A percentile compares a stretch with the other conserved stretches of the same genome.
Conservation (phyloP, 2,113 vertebrate species). For the Phocoena phocoena region DNA sequence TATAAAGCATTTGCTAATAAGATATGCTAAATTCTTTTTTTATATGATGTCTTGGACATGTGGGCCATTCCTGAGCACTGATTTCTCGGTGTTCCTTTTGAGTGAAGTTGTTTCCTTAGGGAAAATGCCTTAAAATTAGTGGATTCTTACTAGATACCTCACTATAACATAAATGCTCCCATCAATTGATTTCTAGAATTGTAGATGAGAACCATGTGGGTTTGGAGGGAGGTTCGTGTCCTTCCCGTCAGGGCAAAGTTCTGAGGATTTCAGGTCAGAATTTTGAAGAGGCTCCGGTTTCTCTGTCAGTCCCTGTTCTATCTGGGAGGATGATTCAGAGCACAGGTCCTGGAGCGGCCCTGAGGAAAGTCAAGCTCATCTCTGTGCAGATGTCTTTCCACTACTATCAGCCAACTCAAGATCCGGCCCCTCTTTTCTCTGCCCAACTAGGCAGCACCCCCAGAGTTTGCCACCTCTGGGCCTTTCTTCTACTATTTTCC, state of each 20-base stretch:
- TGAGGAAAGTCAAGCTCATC: background rate
- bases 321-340: background rate
- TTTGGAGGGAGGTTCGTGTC: background rate
- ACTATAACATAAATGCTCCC: background rate
- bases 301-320: background rate
- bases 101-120: background rate
- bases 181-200: background rate
- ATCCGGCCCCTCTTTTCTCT: background rate
- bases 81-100: background rate
- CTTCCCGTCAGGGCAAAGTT: background rate
- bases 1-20: background rate
- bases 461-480: too few species aligned
- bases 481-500: background rate
- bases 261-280: background rate
- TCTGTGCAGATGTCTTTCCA: background rate
- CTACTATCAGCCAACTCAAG: background rate
- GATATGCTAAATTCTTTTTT: background rate
- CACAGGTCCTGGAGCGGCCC: background rate
- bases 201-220: background rate
- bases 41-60: background rate
- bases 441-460: background rate
- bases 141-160: background rate
- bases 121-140: background rate
- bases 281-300: background rate
- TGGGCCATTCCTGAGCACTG: background rate